phyloP scores from a whole-genome alignment of 2,797 vertebrate genomes.

The Labroides dimidiatus region DNA sequence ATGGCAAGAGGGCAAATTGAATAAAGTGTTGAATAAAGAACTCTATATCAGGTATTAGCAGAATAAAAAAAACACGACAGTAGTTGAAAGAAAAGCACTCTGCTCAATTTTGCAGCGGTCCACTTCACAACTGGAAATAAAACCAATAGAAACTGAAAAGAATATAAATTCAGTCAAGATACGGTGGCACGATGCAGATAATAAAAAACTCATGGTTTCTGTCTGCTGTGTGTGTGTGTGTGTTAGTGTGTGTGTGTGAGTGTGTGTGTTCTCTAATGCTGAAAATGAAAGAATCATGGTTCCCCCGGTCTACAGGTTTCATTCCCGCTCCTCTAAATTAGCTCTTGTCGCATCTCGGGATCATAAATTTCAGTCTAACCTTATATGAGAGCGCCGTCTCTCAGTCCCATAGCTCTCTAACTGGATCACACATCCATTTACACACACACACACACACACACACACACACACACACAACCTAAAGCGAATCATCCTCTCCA shows the following conservation, averaged over 20 bases:
- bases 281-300: constrained; percentile 73
- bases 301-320: constrained; percentile 62
- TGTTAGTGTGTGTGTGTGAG: neutral
- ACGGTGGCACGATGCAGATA: constrained; percentile 25
- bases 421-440: constrained; percentile 90
- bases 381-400: constrained; percentile 87
- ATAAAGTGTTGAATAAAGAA: constrained; percentile 44
- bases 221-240: neutral
- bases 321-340: constrained; percentile 76
- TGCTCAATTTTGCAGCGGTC: constrained; percentile 13
- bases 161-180: constrained; percentile 42
- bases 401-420: constrained; percentile 88
- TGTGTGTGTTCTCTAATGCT: constrained; percentile 43
- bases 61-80: constrained; percentile 8
- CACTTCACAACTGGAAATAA: constrained; percentile 39
- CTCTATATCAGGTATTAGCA: constrained; percentile 19
- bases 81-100: constrained; percentile 15
- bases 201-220: constrained; percentile 25
- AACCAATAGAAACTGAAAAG: constrained; percentile 47
- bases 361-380: constrained; percentile 87
- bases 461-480: constrained; percentile 13
- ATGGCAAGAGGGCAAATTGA: constrained; percentile 20
- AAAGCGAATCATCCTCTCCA: constrained; percentile 89
- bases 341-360: constrained; percentile 67
- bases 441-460: constrained; percentile 37